phyloP scores from a whole-genome alignment of 2,797 vertebrate genomes.

The Steatocranus sp. region DNA sequence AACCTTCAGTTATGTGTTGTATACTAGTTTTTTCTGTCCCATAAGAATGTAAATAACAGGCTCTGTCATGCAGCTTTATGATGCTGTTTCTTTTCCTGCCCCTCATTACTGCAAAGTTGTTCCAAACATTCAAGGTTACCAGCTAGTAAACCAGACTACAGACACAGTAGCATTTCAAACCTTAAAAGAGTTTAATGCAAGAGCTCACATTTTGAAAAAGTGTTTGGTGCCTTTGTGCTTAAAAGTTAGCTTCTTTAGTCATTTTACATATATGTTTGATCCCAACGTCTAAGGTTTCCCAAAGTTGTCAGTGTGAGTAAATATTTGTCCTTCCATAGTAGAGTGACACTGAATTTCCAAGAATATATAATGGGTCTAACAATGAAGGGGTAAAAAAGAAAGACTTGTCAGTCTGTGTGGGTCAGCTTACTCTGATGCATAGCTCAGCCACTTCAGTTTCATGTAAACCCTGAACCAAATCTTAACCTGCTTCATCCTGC shows the following conservation, averaged over 20 bases:
- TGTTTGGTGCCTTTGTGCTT: background rate
- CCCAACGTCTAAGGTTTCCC: background rate
- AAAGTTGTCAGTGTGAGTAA: background rate
- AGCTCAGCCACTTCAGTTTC: background rate
- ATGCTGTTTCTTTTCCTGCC: background rate
- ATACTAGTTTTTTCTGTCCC: background rate
- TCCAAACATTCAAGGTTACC: background rate
- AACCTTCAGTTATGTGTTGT: background rate
- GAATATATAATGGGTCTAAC: background rate
- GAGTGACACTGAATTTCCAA: background rate
- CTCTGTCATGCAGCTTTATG: background rate
- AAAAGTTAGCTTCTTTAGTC: background rate
- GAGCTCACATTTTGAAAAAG: background rate
- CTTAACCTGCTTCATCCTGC: background rate
- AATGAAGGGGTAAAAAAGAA: background rate
- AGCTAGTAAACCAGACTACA: background rate
- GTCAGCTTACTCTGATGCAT: background rate
- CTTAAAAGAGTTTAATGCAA: background rate
- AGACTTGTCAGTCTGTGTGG: background rate
- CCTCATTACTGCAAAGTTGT: background rate
- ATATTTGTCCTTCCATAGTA: background rate
- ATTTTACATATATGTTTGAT: background rate
- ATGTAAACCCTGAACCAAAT: background rate
- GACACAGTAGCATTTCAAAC: background rate
- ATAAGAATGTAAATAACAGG: background rate